Percentiles rank a stretch among this genome's conserved stretches.
Evolutionary conservation across 2,113 vertebrate genomes (phyloP).

Genomic region (Psilopogon haemacephalus): DNA sequence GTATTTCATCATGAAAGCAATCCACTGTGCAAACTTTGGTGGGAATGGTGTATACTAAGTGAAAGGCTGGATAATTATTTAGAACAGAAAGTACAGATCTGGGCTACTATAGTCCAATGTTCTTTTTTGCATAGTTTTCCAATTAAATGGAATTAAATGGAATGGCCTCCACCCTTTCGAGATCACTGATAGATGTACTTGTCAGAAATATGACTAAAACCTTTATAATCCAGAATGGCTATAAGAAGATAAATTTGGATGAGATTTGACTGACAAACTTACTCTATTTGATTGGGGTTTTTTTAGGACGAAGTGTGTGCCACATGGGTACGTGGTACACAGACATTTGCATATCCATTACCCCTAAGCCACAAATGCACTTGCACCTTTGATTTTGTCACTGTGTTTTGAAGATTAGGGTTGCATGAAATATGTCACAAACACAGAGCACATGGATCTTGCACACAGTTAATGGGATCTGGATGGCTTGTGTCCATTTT

Average conservation of each 20-base stretch:
- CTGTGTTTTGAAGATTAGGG: not conserved
- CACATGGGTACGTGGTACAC: constrained; percentile 66
- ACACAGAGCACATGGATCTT: not conserved
- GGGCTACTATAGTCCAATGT: not conserved
- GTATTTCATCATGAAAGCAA: not conserved
- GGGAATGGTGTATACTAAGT: not conserved
- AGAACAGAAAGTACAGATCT: not conserved
- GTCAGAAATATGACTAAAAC: not conserved
- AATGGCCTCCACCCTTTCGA: not conserved
- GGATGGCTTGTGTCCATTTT: not conserved
- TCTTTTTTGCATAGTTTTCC: not conserved
- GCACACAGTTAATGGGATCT: not conserved
- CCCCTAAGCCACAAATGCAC: not conserved
- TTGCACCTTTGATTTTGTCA: not conserved
- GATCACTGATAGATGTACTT: not conserved
- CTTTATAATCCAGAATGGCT: not conserved
- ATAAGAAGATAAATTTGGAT: not conserved
- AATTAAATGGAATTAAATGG: no score
- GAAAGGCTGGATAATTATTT: not conserved
- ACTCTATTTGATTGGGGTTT: constrained; percentile 2
- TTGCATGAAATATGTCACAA: not conserved
- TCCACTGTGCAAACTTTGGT: not conserved
- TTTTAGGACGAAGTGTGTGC: constrained; percentile 63
- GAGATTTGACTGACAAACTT: not conserved
- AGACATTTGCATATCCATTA: not conserved